Percentiles rank a stretch among this genome's conserved stretches.
These are phyloP conservation scores for Scytalopus superciliaris DNA, from an alignment of 2,113 vertebrate species.

Conservation along the genomic window DNA sequence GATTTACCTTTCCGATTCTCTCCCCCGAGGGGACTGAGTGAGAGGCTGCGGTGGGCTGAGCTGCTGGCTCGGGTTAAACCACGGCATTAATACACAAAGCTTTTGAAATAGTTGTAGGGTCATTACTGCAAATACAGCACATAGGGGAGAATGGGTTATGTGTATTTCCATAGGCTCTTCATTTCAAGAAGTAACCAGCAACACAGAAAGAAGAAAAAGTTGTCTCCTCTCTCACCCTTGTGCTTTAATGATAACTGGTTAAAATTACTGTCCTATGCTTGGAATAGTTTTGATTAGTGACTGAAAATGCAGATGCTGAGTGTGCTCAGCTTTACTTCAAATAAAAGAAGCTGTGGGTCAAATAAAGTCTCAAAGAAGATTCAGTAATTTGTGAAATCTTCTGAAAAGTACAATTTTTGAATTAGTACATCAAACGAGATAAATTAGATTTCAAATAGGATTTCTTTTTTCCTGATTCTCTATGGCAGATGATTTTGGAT, in stretches of 20 bases:
- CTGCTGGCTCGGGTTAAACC: background rate
- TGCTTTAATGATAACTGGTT: background rate
- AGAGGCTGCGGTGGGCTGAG: background rate
- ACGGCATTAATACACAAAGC: background rate
- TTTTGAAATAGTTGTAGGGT: background rate
- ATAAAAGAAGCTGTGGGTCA: background rate
- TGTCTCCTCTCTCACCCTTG: background rate
- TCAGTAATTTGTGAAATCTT: background rate
- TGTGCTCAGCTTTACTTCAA: background rate
- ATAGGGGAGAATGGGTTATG: background rate
- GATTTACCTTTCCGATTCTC: background rate
- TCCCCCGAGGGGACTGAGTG: background rate
- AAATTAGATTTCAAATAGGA: background rate
- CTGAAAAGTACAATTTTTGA: background rate
- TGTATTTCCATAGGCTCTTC: background rate
- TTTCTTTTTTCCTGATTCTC: background rate
- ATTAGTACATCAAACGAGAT: rapidly evolving
- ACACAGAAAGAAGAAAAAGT: background rate
- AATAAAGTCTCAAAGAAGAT: background rate
- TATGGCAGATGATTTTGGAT: background rate
- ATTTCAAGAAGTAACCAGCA: background rate
- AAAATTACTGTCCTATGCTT: background rate
- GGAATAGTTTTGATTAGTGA: background rate
- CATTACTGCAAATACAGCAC: rapidly evolving
- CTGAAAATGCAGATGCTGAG: background rate